Conservation (phyloP, 2,888 invertebrate genomes). For the Andrena marginata region DNA sequence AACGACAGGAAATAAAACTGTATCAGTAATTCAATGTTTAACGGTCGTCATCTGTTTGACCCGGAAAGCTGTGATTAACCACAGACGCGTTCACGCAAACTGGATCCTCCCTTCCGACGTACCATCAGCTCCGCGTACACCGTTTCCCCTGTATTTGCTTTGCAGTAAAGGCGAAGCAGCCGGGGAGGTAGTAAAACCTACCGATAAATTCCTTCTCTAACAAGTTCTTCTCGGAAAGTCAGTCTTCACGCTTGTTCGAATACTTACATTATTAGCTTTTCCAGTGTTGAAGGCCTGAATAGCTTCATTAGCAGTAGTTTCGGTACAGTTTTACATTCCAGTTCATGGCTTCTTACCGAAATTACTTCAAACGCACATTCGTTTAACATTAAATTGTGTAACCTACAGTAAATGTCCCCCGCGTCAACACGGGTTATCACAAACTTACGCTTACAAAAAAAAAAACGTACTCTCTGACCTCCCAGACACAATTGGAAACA, state of each 20-base stretch:
- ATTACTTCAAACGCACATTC: not conserved
- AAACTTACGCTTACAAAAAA: not conserved
- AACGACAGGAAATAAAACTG: slow-evolving; percentile 14
- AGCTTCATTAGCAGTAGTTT: not conserved
- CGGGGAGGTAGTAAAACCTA: slow-evolving; percentile 42
- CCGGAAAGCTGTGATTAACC: slow-evolving; percentile 45
- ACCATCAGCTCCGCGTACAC: slow-evolving; percentile 40
- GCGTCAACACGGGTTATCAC: not conserved
- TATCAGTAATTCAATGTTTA: slow-evolving; percentile 31
- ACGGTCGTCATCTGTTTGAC: slow-evolving; percentile 45
- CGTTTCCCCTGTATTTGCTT: slow-evolving; percentile 50
- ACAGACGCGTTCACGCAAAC: slow-evolving; percentile 31
- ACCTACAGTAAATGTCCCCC: not conserved
- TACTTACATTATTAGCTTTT: slow-evolving; percentile 20
- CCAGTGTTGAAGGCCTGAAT: slow-evolving; percentile 18
- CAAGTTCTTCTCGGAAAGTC: slow-evolving; percentile 42
- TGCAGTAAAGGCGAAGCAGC: slow-evolving; percentile 37
- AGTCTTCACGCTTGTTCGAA: slow-evolving; percentile 22
- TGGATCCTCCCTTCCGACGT: slow-evolving; percentile 49
- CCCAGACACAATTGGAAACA: not conserved
- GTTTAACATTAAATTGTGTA: too few relatives aligned
- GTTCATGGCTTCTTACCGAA: too few relatives aligned
- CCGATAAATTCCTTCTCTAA: slow-evolving; percentile 41
- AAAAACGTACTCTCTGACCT: not conserved
- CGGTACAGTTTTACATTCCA: not conserved